phyloP scores from a whole-genome alignment of 2,888 invertebrate species.

The Xestia sexstrigata region DNA sequence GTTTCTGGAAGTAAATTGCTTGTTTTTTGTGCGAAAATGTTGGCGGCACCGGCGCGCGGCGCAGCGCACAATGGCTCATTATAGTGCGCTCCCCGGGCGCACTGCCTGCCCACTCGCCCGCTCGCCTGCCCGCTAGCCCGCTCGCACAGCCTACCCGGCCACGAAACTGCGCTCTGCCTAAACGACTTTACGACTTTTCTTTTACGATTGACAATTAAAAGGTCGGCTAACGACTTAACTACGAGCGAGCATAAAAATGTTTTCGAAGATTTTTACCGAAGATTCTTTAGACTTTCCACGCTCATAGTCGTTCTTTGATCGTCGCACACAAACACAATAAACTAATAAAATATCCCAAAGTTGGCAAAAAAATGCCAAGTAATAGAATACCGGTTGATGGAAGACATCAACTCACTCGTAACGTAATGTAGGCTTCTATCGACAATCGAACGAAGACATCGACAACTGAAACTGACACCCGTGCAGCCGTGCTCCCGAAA shows the following conservation, averaged over 20 bases:
- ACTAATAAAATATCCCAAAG: constrained; percentile 43
- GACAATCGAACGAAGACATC: neutral
- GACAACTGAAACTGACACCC: neutral
- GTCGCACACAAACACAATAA: constrained; percentile 50
- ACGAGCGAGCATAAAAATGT: constrained; percentile 69
- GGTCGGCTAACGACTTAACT: constrained; percentile 73
- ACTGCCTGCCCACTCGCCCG: constrained; percentile 39
- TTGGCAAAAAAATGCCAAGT: constrained; percentile 27
- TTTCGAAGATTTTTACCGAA: constrained; percentile 64
- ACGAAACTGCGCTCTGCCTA: constrained; percentile 62
- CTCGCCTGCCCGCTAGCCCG: constrained; percentile 21
- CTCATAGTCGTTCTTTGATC: constrained; percentile 35
- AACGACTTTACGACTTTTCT: constrained; percentile 75
- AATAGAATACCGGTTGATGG: constrained; percentile 26
- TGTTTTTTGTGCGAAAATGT: constrained; percentile 77
- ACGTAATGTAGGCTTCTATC: neutral
- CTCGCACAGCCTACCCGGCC: constrained; percentile 30
- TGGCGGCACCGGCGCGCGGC: constrained; percentile 40
- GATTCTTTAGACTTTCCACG: constrained; percentile 54
- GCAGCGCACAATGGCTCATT: constrained; percentile 70
- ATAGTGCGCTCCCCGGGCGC: constrained; percentile 54
- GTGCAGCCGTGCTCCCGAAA: neutral
- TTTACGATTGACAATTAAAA: constrained; percentile 78
- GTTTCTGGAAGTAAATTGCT: constrained; percentile 74
- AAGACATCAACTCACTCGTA: constrained; percentile 11